Evolutionary conservation across 2,797 vertebrate species (phyloP), one percentile per base, ranked within the genome.

Genomic region (Simalia tracyae): DNA sequence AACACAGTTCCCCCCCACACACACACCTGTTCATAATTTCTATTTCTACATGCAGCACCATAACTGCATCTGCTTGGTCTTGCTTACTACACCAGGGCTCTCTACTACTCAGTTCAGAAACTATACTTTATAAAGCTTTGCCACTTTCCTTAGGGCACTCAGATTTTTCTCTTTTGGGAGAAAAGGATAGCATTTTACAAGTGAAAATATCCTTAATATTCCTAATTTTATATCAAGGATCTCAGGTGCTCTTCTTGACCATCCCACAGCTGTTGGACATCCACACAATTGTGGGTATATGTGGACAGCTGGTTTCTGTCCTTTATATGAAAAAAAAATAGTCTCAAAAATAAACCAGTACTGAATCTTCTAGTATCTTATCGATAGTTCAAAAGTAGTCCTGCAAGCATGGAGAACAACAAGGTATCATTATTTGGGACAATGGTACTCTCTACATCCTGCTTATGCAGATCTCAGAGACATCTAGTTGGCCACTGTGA

Each of bases 91-190:
- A 93, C 60, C 92, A 93, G 93, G 86, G 91, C 57, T 93, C 92
- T 96, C 92, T 95, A 86, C 87, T 87, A 59, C 92, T 93, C 87
- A 91, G 0, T 93, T 60, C 85, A 91, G 86, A 86, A 86, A 95
- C 92, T 42, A 90, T 89, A 92, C 3, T 2, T 90, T 92, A 85
- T 89, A 42, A 19, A 92, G 87, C 86, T 60, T 57, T 89, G 56
- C 0, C 1, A 90, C 5, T 54, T 94, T 92, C 84, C 88, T 46
- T 85, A 91, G 61, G 11, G 92, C 64, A 90, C 0, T 12, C 2
- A 4, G 54, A 2, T 0, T 28, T 81, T 92, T 90, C 89, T 72
- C 0, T 76, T 87, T 12, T 14, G 87, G 50, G 5, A 54, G 50
- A 54, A 91, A 61, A 17, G 89, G 66, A 64, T 87, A 28, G 4